Evolutionary conservation across 2,797 vertebrate species (phyloP), one percentile per base, ranked within the genome.

Genomic region (Catharus ustulatus): DNA sequence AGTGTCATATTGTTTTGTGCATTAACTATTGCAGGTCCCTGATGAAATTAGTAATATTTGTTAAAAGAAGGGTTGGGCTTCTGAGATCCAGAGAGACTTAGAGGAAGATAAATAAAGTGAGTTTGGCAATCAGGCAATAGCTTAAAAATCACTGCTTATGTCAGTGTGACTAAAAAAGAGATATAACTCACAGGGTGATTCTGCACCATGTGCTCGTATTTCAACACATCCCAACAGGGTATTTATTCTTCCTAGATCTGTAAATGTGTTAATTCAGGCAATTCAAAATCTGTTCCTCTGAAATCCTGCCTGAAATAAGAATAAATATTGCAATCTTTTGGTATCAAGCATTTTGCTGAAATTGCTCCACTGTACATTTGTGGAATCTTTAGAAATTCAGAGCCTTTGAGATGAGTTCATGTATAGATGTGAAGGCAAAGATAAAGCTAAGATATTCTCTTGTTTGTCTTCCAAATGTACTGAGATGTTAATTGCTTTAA

Each of bases 91-190:
- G 81, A 55, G 27, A 75, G 38, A 54, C 71, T 84, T 64, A 55
- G 52, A 77, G 13, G 22, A 67, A 34, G 32, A 82, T 23, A 93
- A 81, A 62, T 76, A 40, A 83, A 75, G 24, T 45, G 24, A 30
- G 26, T 75, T 82, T 0, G 0, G 69, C 71, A 69, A 87, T 72
- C 38, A 58, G 52, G 46, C 68, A 86, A 40, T n/a, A 54, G 29
- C 71, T 89, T 76, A 85, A 94, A 91, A 89, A 91, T 45, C 59
- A 77, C 45, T 82, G 49, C 62, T 87, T 81, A 43, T 84, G 55
- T 90, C 88, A 93, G 30, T 30, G 45, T 67, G 84, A 89, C 67
- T 80, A 40, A 91, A 92, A 94, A 88, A 83, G 62, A 72, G n/a
- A 45, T 52, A 17, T 24, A 88, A 73, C 22, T 87, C 84, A 63